Evolutionary conservation across 2,888 invertebrate genomes (phyloP), one percentile per base, ranked within the genome.

Genomic region (Eristalis intricaria): DNA sequence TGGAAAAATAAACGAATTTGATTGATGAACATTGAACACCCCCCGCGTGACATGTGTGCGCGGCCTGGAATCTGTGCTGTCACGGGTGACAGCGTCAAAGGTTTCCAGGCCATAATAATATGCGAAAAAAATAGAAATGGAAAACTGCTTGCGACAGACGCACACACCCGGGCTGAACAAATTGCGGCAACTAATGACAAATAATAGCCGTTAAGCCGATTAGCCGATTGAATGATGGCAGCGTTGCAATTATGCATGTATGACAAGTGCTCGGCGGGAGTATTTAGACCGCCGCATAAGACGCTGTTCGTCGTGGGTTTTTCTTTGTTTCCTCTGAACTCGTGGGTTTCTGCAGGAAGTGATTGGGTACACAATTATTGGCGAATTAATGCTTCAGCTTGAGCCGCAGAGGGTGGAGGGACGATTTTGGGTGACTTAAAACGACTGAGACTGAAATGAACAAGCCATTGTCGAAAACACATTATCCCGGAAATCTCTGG

Each of bases 201-300:
- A 61, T 73, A 79, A 64, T 70, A 73, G 23, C 32, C 26, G 73
- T 8, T 66, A 79, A 79, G 71, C 65, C 71, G 71, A 79, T 79
- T 79, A 64, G 19, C 38, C 38, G 56, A 56, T 63, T 40, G 70
- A 70, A 19, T 78, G 63, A 64, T 70, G 78, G 70, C n/a, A 70
- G 63, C 29, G 78, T 64, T 70, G 61, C 43, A 50, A 22, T 29
- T n/a, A 58, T 26, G 35, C 56, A 26, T 78, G 35, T 56, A 26
- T 70, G 64, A 78, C 63, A 70, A 70, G 35, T 50, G 50, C 43
- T 43, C 19, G n/a, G 19, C 5, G 19, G 19, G 8, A 8, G n/a
- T 43, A 7, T 43, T 43, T n/a, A 43, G n/a, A 43, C 19, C 50
- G 19, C 50, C n/a, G 43, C 32, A 32, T 32, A 63, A 63, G 29